Evolutionary conservation across 2,797 vertebrate species (phyloP).

Genomic region (Melanogrammus aeglefinus): DNA sequence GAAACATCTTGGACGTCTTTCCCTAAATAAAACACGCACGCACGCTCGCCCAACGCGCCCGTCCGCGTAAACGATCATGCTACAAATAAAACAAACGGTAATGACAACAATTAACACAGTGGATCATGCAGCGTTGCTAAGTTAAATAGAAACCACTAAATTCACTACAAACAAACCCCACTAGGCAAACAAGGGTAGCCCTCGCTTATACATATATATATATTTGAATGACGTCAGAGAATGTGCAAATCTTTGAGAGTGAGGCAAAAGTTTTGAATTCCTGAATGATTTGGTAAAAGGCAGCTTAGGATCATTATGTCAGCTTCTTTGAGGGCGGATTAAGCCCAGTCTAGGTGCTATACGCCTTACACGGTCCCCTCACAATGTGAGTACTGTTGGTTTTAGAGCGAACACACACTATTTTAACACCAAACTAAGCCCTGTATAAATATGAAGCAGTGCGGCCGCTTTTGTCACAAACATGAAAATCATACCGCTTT

Average conservation of each 20-base stretch:
- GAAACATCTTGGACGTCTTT: constrained; percentile 58
- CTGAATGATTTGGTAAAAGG: constrained; percentile 95
- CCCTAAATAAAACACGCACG: constrained; percentile 1
- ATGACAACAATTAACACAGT: constrained; percentile 14
- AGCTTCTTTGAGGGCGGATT: constrained; percentile 96
- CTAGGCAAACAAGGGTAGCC: background rate
- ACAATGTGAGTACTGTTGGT: constrained; percentile 93
- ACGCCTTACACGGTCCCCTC: constrained; percentile 81
- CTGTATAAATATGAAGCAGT: constrained; percentile 89
- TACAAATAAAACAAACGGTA: constrained; percentile 31
- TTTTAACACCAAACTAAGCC: constrained; percentile 90
- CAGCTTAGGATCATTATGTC: constrained; percentile 96
- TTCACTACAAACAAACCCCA: background rate
- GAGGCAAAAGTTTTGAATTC: constrained; percentile 90
- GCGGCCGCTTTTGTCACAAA: constrained; percentile 84
- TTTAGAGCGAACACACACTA: constrained; percentile 86
- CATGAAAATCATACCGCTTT: constrained; percentile 92
- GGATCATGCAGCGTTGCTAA: background rate
- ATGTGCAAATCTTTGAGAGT: constrained; percentile 77
- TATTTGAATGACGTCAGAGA: constrained; percentile 71
- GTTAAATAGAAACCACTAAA: background rate
- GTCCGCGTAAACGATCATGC: background rate
- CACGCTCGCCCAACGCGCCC: constrained; percentile 10
- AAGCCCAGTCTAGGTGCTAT: constrained; percentile 86
- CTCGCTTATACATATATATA: background rate